Evolutionary conservation across 2,113 vertebrate genomes (phyloP), one percentile per base, ranked within the genome.

Genomic region (Phoxinus phoxinus): DNA sequence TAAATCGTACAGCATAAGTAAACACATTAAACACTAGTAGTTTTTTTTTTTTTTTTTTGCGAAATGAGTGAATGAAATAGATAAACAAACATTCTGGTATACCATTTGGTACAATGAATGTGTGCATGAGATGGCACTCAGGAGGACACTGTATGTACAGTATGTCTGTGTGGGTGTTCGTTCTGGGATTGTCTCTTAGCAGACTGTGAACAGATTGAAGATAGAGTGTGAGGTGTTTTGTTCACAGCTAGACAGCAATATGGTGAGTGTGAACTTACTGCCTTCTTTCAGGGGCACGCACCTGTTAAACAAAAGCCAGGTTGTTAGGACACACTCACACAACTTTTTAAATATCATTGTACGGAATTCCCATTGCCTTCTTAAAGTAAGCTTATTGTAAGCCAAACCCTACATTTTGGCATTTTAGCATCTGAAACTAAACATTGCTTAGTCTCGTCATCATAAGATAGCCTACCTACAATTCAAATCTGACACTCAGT

Each of bases 201-300:
- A 85, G 87, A 75, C 51, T 72, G 30, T 53, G 71, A 41, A 41
- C 81, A 84, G 63, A 83, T 83, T 85, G 83, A 10, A 75, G 46
- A 15, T 44, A 41, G 41, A 82, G 78, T 82, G 71, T 61, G 48
- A 37, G 21, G 13, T 77, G 17, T 59, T 85, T 61, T 59, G 48
- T 85, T 85, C 71, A 76, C 71, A 81, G 78, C 27, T 48, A 80
- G 56, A 48, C 13, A 37, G 41, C 75, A 58, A 67, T 76, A 77
- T 71, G 84, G 61, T 85, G 72, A 78, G 37, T 78, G 72, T 37
- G 10, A 83, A 63, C 44, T 69, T 82, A 69, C 80, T 35, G 80
- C 61, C 41, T 21, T 79, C 21, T 56, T 74, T 23, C 21, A 78
- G 58, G 35, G 41, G 19, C 59, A 13, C 19, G 1, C 51, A 67